Evolutionary conservation across 2,797 vertebrate genomes (phyloP).

Genomic region (Parotocinclus haroldoi): DNA sequence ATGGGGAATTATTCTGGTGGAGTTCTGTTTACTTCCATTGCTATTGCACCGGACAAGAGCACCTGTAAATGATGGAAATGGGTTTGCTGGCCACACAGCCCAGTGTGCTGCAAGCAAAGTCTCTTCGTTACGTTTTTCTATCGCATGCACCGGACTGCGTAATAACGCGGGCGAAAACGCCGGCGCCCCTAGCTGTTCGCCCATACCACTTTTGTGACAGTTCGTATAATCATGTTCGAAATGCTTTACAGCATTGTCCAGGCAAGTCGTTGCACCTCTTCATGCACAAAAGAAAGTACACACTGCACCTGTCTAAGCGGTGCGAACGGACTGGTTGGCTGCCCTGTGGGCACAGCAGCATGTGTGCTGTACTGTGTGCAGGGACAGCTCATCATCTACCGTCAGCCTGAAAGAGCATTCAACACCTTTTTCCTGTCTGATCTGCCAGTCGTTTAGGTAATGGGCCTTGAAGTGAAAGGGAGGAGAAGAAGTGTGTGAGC

Average conservation of each 20-base stretch:
- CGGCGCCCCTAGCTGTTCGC: background rate
- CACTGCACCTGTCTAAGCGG: conserved; percentile 31
- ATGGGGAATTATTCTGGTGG: too few relatives aligned
- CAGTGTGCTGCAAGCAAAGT: too few relatives aligned
- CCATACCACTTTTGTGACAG: background rate
- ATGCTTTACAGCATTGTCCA: background rate
- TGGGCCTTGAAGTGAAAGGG: conserved; percentile 40
- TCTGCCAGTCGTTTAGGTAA: conserved; percentile 47
- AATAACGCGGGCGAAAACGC: too few relatives aligned
- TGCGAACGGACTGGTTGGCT: conserved; percentile 26
- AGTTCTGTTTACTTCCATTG: too few relatives aligned
- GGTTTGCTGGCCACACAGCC: too few relatives aligned
- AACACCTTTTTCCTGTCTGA: conserved; percentile 39
- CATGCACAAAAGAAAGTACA: conserved; percentile 17
- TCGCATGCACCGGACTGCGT: too few relatives aligned
- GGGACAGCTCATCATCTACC: conserved; percentile 39
- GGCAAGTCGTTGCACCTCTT: conserved; percentile 6
- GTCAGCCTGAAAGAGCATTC: conserved; percentile 41
- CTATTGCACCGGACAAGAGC: too few relatives aligned
- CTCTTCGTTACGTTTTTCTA: too few relatives aligned
- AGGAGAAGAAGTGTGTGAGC: conserved; percentile 2
- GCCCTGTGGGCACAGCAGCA: conserved; percentile 27
- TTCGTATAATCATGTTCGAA: background rate
- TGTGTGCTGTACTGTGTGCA: conserved; percentile 34
- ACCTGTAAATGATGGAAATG: too few relatives aligned